Conservation (phyloP, 1,140 invertebrate genomes). For the Solenopsis fugax region DNA sequence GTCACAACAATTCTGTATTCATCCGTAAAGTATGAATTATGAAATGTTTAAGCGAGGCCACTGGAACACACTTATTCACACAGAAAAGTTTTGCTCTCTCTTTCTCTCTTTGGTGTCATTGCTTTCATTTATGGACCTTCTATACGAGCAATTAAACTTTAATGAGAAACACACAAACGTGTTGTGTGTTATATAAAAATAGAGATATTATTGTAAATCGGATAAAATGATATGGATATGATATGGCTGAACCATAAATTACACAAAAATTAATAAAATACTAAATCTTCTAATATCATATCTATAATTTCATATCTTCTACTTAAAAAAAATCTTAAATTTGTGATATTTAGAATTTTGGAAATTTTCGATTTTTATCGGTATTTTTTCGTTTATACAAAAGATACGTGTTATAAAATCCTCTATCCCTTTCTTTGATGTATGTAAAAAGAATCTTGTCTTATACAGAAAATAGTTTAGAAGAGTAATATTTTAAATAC, state of each 20-base stretch:
- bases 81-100: background rate
- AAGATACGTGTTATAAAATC: background rate
- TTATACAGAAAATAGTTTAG: background rate
- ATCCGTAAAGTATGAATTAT: constrained; percentile 1
- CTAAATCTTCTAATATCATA: background rate
- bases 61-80: background rate
- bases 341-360: background rate
- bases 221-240: background rate
- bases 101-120: background rate
- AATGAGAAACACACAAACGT: background rate
- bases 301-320: constrained; percentile 1
- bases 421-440: background rate
- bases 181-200: background rate
- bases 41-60: background rate
- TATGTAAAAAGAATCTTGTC: background rate
- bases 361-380: background rate
- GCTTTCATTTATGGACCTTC: background rate
- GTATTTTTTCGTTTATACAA: background rate
- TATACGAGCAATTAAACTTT: background rate
- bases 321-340: background rate
- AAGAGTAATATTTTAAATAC: constrained; percentile 6
- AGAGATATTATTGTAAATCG: background rate
- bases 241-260: background rate
- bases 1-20: background rate
- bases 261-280: background rate